phyloP scores from a whole-genome alignment of 2,888 invertebrate species.

The Xylota segnis region DNA sequence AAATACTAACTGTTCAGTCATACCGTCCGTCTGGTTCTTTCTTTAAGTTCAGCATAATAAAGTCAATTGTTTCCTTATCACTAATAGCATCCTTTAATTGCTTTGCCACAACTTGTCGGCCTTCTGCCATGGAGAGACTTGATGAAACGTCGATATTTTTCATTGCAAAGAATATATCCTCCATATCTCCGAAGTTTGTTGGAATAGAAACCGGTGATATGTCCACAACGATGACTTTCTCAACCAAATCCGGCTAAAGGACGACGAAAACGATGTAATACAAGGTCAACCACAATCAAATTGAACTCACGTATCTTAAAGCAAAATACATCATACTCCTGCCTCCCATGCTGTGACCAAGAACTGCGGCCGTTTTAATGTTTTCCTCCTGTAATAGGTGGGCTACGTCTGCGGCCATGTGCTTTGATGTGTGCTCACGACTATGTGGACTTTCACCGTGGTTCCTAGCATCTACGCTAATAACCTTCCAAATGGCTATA shows the following conservation, averaged over 20 bases:
- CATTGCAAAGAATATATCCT: conserved; percentile 88
- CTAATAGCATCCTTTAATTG: conserved; percentile 86
- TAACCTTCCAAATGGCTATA: conserved; percentile 78
- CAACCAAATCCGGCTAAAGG: conserved; percentile 86
- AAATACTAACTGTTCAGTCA: background rate
- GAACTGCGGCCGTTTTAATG: conserved; percentile 88
- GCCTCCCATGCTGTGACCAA: conserved; percentile 99
- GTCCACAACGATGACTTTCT: conserved; percentile 89
- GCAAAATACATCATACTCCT: conserved; percentile 94
- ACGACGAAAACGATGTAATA: conserved; percentile 7
- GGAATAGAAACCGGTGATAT: conserved; percentile 87
- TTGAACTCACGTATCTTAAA: conserved; percentile 87
- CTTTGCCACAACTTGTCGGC: conserved; percentile 88
- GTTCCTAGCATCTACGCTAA: conserved; percentile 94
- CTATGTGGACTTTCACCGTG: conserved; percentile 97
- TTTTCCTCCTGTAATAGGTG: conserved; percentile 88
- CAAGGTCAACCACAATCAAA: no score
- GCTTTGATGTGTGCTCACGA: conserved; percentile 88
- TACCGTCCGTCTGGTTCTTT: conserved; percentile 86
- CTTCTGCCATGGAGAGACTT: conserved; percentile 88
- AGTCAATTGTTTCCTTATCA: conserved; percentile 88
- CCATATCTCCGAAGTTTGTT: conserved; percentile 87
- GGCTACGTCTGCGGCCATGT: conserved; percentile 91
- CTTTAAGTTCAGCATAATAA: conserved; percentile 94
- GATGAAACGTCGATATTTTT: conserved; percentile 86